Percentiles rank a stretch among this genome's conserved stretches.
Evolutionary conservation across 2,888 invertebrate genomes (phyloP).

Genomic region (Heliconius sara): DNA sequence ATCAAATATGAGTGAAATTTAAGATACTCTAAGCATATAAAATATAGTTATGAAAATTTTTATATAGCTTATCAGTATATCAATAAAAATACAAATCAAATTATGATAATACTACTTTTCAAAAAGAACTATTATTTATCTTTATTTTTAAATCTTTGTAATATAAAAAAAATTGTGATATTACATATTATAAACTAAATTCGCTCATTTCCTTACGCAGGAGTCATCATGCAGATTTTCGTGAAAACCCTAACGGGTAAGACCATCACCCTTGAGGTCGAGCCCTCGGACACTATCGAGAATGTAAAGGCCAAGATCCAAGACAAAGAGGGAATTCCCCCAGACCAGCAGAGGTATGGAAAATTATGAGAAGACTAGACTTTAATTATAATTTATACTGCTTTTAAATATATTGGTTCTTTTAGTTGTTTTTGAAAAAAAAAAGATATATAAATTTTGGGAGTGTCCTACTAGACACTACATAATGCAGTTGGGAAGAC

Average conservation of each 20-base stretch:
- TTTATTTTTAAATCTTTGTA: no score
- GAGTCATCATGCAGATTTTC: slow-evolving; percentile 95
- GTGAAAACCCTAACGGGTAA: slow-evolving; percentile 97
- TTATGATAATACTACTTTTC: no score
- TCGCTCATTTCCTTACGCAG: slow-evolving; percentile 31
- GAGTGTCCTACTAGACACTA: no score
- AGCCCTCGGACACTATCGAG: slow-evolving; percentile 96
- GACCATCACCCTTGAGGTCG: slow-evolving; percentile 97
- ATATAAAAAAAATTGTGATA: background rate
- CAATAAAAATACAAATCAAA: no score
- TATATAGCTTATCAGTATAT: no score
- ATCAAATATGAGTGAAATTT: no score
- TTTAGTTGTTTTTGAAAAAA: background rate
- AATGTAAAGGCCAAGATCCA: slow-evolving; percentile 97
- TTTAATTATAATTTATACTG: background rate
- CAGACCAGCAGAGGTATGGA: slow-evolving; percentile 88
- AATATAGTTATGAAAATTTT: no score
- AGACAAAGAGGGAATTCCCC: slow-evolving; percentile 94
- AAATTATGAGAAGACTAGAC: background rate
- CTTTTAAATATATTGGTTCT: slow-evolving; percentile 2
- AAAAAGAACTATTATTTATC: no score
- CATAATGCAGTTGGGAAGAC: no score
- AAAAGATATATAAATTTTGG: no score
- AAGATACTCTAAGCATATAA: no score
- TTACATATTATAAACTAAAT: background rate